Evolutionary conservation across 2,888 invertebrate genomes (phyloP), one percentile per base, ranked within the genome.

Genomic region (Liodrosophila aerea): DNA sequence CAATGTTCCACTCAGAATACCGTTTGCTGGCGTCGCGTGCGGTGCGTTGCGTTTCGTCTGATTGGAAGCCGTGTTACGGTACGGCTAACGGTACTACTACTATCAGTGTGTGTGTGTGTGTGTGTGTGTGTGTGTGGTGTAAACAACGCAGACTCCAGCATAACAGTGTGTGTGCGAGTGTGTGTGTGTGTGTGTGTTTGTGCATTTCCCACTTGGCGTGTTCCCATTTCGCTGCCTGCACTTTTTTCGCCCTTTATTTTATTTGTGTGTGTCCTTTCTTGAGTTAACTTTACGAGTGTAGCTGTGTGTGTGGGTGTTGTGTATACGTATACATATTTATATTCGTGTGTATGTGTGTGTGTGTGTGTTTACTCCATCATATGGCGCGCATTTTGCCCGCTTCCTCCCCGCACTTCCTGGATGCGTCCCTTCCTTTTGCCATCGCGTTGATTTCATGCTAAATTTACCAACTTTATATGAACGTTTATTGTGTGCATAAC

Each of bases 1-100:
- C 45, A 54, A 50, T 47, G 47, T 71, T 65, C 73, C 76, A 76
- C 76, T 81, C 84, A 87, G 87, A 87, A 70, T 87, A 73, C 73
- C 60, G 73, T 76, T 82, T 65, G 78, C 83, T 72, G 75, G 82
- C 86, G 69, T 76, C 80, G 82, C 77, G 87, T 81, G 76, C 87
- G 84, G 87, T 82, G 70, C 72, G 67, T 22, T 30, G 13, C 33
- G 36, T 61, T 39, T 29, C 34, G 49, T 64, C 76, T 64, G 75
- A 76, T 82, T 76, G 80, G 81, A 76, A 67, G 33, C 50, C 43
- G 57, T 60, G 67, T 56, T 51, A 68, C 62, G 67, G 62, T 34
- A 44, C 9, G 33, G 43, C 15, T 47, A 76, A 70, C 67, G 63
- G 57, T 62, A 58, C 46, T 44, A n/a, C n/a, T n/a, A 15, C 31